Evolutionary conservation across 2,888 invertebrate species (phyloP), one percentile per base, ranked within the genome.

Genomic region (Melipona bicolor): DNA sequence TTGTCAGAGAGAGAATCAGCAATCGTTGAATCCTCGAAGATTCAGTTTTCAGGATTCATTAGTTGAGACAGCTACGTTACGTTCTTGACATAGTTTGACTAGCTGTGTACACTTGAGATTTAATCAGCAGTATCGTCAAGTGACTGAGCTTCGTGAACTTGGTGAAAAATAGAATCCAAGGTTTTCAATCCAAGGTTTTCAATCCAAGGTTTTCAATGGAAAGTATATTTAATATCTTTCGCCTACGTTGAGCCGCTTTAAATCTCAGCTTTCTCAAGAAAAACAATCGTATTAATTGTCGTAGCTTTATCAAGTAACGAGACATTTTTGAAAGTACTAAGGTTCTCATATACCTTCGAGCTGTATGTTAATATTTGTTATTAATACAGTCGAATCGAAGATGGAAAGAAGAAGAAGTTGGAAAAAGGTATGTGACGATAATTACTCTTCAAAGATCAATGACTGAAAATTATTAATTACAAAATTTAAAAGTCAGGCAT

Each of bases 1-100:
- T 4, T n/a, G 21, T n/a, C 1, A 9, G 3, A 9, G 0, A 4
- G n/a, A n/a, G 2, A n/a, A 36, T 36, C 6, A 4, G 9, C 32
- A 19, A 13, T 21, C 19, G 4, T 54, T 36, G 17, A 65, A 54
- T 65, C 24, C 24, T 54, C 19, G 9, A 24, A 49, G 24, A 2
- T 43, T 43, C 32, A 0, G 4, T 32, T 27, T 27, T 27, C 27
- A 21, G 11, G 2, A 43, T 17, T 67, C 21, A 11, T 49, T 13
- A 11, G 2, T 24, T 21, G 36, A 43, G n/a, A 6, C 43, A n/a
- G 11, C 21, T 52, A 19, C 13, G 56, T n/a, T n/a, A 59, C 32
- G 75, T 76, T 68, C 68, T 68, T 56, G 19, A 21, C 75, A 68
- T 76, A 59, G 75, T 50, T 67, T 11, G 21, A 5, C 43, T 27